These are phyloP conservation scores for Drosophila longiperda DNA, from an alignment of 2,888 invertebrate genomes.

Conservation along the genomic window DNA sequence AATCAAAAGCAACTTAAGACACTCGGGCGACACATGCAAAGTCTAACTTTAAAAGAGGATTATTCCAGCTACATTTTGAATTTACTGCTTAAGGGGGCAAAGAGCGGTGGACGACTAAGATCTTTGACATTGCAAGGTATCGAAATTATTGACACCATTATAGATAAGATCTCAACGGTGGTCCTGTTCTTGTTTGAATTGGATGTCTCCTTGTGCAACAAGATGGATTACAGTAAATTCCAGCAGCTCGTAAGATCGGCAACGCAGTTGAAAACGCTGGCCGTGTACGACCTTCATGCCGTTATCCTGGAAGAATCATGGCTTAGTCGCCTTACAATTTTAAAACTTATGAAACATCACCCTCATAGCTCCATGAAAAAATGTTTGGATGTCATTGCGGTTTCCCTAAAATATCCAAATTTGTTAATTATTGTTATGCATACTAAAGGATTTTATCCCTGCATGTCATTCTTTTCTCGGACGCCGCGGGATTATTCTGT, in stretches of 20 bases:
- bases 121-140: constrained; percentile 49
- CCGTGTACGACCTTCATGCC: constrained; percentile 38
- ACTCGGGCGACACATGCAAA: background rate
- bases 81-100: constrained; percentile 41
- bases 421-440: constrained; percentile 45
- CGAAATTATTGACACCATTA: constrained; percentile 24
- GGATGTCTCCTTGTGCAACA: constrained; percentile 53
- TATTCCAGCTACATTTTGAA: constrained; percentile 41
- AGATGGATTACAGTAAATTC: constrained; percentile 33
- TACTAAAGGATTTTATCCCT: background rate
- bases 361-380: constrained; percentile 6
- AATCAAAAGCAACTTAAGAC: background rate
- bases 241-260: constrained; percentile 34
- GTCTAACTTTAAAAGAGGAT: constrained; percentile 54
- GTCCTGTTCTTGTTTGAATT: constrained; percentile 34
- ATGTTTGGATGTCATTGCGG: constrained; percentile 13
- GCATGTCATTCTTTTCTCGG: too few species aligned
- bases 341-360: constrained; percentile 30
- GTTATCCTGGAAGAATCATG: constrained; percentile 23
- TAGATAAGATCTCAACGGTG: constrained; percentile 31
- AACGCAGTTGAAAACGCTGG: constrained; percentile 30
- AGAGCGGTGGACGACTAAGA: constrained; percentile 26
- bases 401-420: constrained; percentile 27
- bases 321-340: constrained; percentile 16
- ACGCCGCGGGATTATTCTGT: too few species aligned